Base-by-base conservation (phyloP, 2,888 invertebrate species). In the Labia minor region DNA sequence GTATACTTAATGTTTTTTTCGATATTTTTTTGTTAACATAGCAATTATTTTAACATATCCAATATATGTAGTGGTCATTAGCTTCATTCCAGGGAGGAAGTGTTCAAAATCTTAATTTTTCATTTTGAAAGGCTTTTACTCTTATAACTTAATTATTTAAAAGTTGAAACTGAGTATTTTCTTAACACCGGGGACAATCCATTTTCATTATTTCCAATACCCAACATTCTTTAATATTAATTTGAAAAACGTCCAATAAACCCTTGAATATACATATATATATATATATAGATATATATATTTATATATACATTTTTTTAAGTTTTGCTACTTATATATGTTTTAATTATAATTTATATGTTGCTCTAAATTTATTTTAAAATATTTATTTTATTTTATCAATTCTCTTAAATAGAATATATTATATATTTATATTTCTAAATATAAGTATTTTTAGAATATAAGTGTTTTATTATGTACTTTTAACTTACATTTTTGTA, bases 1-100 rank as follows among this genome's bases (percentile, higher is more conserved):
- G 69, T 80, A 80, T 78, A 77, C 81, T 79, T 78, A 78, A 77
- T 80, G 74, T 73, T 72, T 74, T 75, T 74, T 73, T 75, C 74
- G 73, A 74, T 75, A 72, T 75, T 75, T 49, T 49, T 49, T 49
- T 49, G 49, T 49, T 49, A 49, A 49, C 49, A 49, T 49, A 49
- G 49, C 49, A 49, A 49, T 49, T 49, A 49, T 49, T 49, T 49
- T 49, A 49, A 49, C 8, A n/a, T 10, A 62, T 69, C 62, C 64
- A 37, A 65, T 69, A 72, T 72, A 74, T 75, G 73, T 74, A 72
- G 73, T 72, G 72, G 72, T 72, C 72, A 69, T 74, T 71, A 65
- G 68, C 62, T 67, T 70, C 69, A 71, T 71, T 72, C 70, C 72
- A 65, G 70, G 68, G 66, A 67, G 68, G 64, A 66, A 67, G 63